Evolutionary conservation across 2,888 invertebrate species (phyloP), one percentile per base, ranked within the genome.

Genomic region (Andrena haemorrhoa): DNA sequence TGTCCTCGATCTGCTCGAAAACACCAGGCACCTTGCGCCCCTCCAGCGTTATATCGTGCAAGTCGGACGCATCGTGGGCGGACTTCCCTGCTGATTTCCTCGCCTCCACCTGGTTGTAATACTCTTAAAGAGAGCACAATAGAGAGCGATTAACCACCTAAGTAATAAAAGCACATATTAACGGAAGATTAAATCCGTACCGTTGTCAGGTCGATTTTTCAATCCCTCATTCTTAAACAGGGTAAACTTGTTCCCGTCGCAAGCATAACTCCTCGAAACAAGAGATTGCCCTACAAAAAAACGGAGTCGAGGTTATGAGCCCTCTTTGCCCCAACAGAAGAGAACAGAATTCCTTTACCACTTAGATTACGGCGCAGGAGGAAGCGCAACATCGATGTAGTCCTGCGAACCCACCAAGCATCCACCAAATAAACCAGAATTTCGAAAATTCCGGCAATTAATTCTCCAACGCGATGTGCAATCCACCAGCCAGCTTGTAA

Each of bases 201-300:
- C 75, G 41, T 51, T 65, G 26, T 84, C 78, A 3, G 61, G 41
- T 41, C 70, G 69, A 29, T 84, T 84, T 5, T 58, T 71, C 16
- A 84, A 29, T 1, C 20, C 51, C n/a, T 75, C 65, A 2, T 23
- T 8, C 16, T 49, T 56, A 33, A 60, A 23, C 7, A 10, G 26
- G 0, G 76, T 69, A 47, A 49, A 72, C 7, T 16, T 29, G 2
- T 12, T 47, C 0, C 12, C 41, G 0, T 64, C 5, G 12, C 8
- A 29, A 5, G 56, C 49, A 4, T 75, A 71, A n/a, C 23, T 61
- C 49, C 68, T 58, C 3, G 49, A 23, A 6, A 26, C 8, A 12
- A 31, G 4, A n/a, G 8, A 10, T 7, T 12, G 31, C 10, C 20
- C 51, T 71, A 6, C 7, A 20, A 0, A 0, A 2, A n/a, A 51